phyloP scores from a whole-genome alignment of 2,113 vertebrate species.

The Lethenteron reissneri region DNA sequence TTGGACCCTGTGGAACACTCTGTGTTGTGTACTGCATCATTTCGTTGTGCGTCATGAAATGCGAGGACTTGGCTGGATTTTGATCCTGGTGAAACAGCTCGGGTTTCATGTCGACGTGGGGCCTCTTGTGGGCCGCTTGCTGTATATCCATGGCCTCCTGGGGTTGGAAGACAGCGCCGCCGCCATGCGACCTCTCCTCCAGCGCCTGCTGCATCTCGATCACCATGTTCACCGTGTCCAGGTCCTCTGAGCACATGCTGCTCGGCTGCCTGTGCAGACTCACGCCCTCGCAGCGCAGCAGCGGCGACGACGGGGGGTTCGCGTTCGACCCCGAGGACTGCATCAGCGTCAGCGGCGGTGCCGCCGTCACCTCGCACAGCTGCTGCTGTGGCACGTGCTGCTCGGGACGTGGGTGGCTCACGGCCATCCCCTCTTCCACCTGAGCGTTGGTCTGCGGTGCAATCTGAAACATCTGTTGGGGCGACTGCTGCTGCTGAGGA shows the following conservation, averaged over 20 bases:
- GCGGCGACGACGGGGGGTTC: too few relatives aligned
- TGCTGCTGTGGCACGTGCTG: too few relatives aligned
- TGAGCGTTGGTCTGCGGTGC: too few relatives aligned
- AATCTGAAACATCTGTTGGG: too few relatives aligned
- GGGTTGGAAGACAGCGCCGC: not conserved
- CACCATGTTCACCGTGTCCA: conserved; percentile 6
- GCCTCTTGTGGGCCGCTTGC: not conserved
- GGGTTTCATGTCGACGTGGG: not conserved
- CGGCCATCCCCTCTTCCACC: too few relatives aligned
- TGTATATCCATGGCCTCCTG: not conserved
- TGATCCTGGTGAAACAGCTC: not conserved
- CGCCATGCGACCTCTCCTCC: not conserved
- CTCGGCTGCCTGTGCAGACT: not conserved
- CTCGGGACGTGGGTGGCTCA: too few relatives aligned
- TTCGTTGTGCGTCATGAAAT: not conserved
- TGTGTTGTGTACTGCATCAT: too few relatives aligned
- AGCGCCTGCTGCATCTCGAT: conserved; percentile 5
- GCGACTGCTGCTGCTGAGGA: too few relatives aligned
- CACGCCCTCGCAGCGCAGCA: not conserved
- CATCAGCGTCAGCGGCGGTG: too few relatives aligned
- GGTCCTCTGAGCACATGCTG: not conserved
- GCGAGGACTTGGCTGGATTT: not conserved
- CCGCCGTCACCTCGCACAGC: too few relatives aligned
- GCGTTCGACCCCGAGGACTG: too few relatives aligned
- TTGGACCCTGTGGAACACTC: too few relatives aligned